phyloP scores from a whole-genome alignment of 2,113 vertebrate genomes.

The Ahaetulla prasina region DNA sequence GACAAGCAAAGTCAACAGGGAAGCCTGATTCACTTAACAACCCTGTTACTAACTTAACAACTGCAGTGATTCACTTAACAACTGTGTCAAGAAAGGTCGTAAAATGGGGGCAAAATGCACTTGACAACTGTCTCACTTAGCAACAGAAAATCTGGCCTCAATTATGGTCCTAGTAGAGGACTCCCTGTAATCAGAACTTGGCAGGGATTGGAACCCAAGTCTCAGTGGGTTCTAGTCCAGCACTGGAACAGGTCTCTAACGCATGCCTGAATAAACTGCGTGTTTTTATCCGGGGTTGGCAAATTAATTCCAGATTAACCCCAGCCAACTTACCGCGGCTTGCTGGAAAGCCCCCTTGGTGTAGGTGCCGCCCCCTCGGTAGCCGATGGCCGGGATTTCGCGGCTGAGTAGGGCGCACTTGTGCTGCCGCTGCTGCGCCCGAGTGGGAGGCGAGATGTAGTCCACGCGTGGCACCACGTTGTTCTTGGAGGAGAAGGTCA shows the following conservation, averaged over 20 bases:
- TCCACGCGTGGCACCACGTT: slow-evolving; percentile 92
- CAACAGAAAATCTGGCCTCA: background rate
- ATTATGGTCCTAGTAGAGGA: background rate
- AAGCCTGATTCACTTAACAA: background rate
- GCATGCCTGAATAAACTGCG: background rate
- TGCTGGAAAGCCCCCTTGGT: slow-evolving; percentile 96
- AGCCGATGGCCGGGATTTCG: slow-evolving; percentile 92
- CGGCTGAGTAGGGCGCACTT: slow-evolving; percentile 92
- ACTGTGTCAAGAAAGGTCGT: background rate
- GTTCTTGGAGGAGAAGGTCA: slow-evolving; percentile 94
- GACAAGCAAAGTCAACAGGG: background rate
- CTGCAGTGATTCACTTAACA: background rate
- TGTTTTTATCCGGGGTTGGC: background rate
- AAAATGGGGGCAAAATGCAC: background rate
- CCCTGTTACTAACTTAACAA: background rate
- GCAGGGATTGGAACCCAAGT: background rate
- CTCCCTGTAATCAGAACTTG: background rate
- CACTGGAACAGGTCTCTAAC: background rate
- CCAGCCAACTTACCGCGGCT: slow-evolving; percentile 82
- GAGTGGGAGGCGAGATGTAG: slow-evolving; percentile 72
- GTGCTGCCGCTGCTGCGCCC: slow-evolving; percentile 82
- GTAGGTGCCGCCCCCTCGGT: slow-evolving; percentile 94
- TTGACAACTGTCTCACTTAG: background rate
- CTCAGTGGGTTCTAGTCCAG: background rate
- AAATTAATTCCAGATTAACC: background rate